These are phyloP conservation scores for Sprattus sprattus DNA, from an alignment of 2,113 vertebrate genomes.

Conservation along the genomic window DNA sequence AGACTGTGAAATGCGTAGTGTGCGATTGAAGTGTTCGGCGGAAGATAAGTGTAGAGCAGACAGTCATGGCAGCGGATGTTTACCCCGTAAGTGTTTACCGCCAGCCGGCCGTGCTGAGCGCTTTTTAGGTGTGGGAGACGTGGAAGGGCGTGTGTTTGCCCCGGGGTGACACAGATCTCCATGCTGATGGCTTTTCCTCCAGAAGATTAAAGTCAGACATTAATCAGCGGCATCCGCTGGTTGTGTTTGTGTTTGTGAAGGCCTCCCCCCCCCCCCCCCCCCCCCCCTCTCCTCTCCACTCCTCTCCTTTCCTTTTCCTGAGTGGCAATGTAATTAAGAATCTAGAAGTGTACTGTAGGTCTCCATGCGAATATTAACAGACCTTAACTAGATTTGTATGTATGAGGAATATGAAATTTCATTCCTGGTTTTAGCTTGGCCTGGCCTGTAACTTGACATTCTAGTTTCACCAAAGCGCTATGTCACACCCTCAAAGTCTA, in stretches of 20 bases:
- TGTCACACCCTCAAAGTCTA: background rate
- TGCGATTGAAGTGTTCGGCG: background rate
- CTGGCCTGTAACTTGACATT: background rate
- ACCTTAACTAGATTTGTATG: background rate
- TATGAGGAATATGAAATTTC: background rate
- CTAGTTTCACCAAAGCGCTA: background rate
- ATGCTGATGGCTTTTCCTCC: background rate
- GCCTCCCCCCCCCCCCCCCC: background rate
- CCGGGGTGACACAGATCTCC: slow-evolving; percentile 6
- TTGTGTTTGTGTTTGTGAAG: slow-evolving; percentile 4
- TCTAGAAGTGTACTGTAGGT: background rate
- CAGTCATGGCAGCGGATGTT: background rate
- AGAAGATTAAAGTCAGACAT: background rate
- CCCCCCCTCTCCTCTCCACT: background rate
- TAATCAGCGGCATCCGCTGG: background rate
- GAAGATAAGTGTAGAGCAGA: background rate
- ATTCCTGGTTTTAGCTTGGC: background rate
- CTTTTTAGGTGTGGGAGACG: background rate
- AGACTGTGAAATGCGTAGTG: background rate
- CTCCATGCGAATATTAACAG: background rate
- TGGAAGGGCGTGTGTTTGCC: background rate
- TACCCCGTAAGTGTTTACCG: background rate
- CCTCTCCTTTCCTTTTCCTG: background rate
- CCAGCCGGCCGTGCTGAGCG: background rate
- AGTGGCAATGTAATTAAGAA: background rate